Conservation (phyloP, 1,140 invertebrate species). For the Gonioctena quinquepunctata region DNA sequence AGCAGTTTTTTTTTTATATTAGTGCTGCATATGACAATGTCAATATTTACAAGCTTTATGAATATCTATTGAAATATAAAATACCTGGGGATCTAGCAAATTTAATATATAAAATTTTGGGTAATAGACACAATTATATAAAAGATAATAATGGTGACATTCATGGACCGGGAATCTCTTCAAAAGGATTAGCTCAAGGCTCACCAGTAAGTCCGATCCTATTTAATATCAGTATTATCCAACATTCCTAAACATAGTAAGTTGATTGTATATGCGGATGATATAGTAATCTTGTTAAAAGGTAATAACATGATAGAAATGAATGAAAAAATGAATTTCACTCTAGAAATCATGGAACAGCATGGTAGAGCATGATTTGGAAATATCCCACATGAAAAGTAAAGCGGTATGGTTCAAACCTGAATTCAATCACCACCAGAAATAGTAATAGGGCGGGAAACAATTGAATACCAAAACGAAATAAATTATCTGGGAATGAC, state of each 20-base stretch:
- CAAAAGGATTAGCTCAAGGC: conserved; percentile 3
- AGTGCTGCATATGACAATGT: no score
- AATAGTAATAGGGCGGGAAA: not conserved
- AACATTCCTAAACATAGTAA: not conserved
- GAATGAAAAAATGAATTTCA: not conserved
- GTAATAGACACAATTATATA: no score
- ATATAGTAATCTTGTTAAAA: not conserved
- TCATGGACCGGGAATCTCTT: no score
- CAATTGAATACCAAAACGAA: not conserved
- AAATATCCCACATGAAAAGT: not conserved
- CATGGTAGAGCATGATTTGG: not conserved
- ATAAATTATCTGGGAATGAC: conserved; percentile 10
- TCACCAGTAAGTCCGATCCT: conserved; percentile 1
- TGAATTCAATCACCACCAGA: not conserved
- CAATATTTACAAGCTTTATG: no score
- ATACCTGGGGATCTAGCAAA: no score
- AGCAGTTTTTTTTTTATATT: no score
- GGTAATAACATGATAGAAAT: no score
- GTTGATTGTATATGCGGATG: not conserved
- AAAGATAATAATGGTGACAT: no score
- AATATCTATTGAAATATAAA: no score
- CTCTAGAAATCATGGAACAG: not conserved
- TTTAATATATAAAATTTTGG: no score
- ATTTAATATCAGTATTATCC: not conserved
- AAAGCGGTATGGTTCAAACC: not conserved